Base-by-base conservation (phyloP, 2,797 vertebrate genomes). In the Huso huso region DNA sequence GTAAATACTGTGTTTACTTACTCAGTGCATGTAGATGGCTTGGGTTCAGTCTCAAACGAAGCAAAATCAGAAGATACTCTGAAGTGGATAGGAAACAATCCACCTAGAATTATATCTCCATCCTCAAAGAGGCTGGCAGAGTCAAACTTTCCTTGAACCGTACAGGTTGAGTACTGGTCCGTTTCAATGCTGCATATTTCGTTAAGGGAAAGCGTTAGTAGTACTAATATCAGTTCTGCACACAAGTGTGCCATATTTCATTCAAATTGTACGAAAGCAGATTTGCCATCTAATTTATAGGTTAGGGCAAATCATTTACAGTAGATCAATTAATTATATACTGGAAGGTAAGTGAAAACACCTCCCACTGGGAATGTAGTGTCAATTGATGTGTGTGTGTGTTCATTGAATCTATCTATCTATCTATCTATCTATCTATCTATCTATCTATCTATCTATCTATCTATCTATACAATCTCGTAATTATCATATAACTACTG, bases 91-190 rank as follows among this genome's bases (percentile, higher is more conserved):
- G 84, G 84, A 37, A 87, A 87, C 61, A 87, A 73, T 0, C 84
- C 87, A 18, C 84, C 87, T 51, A 88, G 69, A 73, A 88, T 72
- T 6, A 87, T 75, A 75, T 88, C 84, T 63, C 86, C 87, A 49
- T 77, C 75, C 70, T 81, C 66, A 60, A 83, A 86, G 18, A 88
- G 73, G 64, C 72, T 80, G 13, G 68, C 66, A 63, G 69, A 73
- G 37, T 81, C 76, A 59, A 82, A 74, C 63, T 82, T 80, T 51
- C 87, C 87, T 55, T 77, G 68, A 68, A 83, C 87, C 62, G 69
- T 48, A 67, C 86, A 88, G 2, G 18, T 2, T 53, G 63, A 61
- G 75, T 64, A 37, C 15, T 65, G 63, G 49, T 13, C 11, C 48
- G 55, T 53, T 8, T 8, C 23, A 13, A n/a, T 62, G 15, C 12